Conservation (phyloP, 1,140 invertebrate genomes). For the Pentalonia nigronervosa region DNA sequence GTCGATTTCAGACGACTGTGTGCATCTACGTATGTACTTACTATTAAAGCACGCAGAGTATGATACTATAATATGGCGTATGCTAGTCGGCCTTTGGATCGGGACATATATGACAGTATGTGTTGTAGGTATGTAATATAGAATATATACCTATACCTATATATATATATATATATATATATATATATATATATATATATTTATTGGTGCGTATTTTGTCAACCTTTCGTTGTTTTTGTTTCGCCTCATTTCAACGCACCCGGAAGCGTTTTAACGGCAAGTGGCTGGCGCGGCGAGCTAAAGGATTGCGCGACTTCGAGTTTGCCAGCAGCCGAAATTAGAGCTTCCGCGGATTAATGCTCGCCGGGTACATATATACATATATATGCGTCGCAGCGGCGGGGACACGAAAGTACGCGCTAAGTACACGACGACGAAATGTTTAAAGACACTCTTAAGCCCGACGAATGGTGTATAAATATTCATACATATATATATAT, state of each 20-base stretch:
- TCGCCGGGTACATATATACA: background rate
- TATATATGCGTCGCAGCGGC: background rate
- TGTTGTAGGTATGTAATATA: too few species aligned
- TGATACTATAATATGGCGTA: background rate
- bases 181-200: background rate
- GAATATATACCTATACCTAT: too few species aligned
- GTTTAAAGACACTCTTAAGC: slow-evolving; percentile 58
- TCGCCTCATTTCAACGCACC: background rate
- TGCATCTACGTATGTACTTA: too few species aligned
- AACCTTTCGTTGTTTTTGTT: background rate
- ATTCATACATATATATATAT: slow-evolving; percentile 39
- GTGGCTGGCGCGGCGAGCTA: background rate
- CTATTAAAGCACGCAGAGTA: background rate
- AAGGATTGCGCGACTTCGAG: slow-evolving; percentile 42
- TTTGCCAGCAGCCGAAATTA: slow-evolving; percentile 46
- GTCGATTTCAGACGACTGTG: too few species aligned
- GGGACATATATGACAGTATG: background rate
- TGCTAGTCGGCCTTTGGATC: too few species aligned
- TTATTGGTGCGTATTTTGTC: background rate
- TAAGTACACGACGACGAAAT: slow-evolving; percentile 56
- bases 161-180: too few species aligned
- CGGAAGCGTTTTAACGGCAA: slow-evolving; percentile 41
- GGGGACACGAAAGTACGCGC: slow-evolving; percentile 49
- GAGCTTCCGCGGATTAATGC: slow-evolving; percentile 50
- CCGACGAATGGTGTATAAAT: slow-evolving; percentile 54